These are phyloP conservation scores for Calephelis virginiensis DNA, from an alignment of 1,140 invertebrate genomes.

Conservation along the genomic window DNA sequence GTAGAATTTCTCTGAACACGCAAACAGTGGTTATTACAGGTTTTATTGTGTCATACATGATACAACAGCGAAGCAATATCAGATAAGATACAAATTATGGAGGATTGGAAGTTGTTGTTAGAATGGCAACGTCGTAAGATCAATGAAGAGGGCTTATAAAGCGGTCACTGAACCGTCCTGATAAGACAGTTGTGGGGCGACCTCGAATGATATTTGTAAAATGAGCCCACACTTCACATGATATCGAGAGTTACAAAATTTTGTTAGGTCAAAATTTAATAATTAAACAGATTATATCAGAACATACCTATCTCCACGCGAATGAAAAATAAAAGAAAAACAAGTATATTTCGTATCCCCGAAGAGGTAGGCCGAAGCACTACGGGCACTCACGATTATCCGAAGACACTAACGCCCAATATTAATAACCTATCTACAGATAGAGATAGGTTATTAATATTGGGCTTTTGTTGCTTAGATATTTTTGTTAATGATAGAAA, in stretches of 20 bases:
- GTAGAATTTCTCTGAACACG: neutral
- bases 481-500: too few relatives aligned
- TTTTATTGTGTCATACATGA: constrained; percentile 9
- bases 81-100: constrained; percentile 32
- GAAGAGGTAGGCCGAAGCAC: too few relatives aligned
- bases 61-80: constrained; percentile 10
- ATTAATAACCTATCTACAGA: too few relatives aligned
- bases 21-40: neutral
- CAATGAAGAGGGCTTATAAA: constrained; percentile 56
- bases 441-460: too few relatives aligned
- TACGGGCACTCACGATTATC: too few relatives aligned
- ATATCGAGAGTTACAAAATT: neutral
- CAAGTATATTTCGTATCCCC: too few relatives aligned
- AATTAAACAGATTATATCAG: neutral
- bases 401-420: too few relatives aligned
- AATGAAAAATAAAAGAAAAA: too few relatives aligned
- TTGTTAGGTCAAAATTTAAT: neutral
- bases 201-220: constrained; percentile 31
- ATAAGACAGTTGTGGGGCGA: constrained; percentile 38
- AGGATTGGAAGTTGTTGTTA: constrained; percentile 32
- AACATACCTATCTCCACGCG: too few relatives aligned
- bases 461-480: too few relatives aligned
- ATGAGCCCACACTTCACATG: constrained; percentile 19
- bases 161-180: constrained; percentile 46
- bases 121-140: constrained; percentile 33